A percentile compares a stretch with the other conserved stretches of the same genome.
Conservation (phyloP, 2,797 vertebrate species). For the Oreortyx pictus region DNA sequence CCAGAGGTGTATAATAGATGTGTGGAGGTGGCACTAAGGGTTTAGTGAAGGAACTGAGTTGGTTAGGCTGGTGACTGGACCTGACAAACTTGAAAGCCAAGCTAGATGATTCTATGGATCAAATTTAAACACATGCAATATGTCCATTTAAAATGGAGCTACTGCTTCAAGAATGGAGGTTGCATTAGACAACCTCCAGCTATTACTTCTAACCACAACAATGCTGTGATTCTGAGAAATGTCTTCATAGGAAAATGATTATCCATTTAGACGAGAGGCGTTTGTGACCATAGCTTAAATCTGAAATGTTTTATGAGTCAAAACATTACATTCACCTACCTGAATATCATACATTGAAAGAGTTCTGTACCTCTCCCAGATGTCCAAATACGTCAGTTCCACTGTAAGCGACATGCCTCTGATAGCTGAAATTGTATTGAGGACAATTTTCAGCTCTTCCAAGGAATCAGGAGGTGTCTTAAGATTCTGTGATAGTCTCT, state of each 20-base stretch:
- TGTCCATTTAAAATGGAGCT: not conserved
- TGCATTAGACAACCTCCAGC: not conserved
- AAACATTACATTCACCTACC: slow-evolving; percentile 74
- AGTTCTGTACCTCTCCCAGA: slow-evolving; percentile 91
- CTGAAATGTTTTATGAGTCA: not conserved
- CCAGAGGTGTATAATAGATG: not conserved
- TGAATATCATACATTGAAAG: slow-evolving; percentile 85
- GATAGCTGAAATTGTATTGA: slow-evolving; percentile 87
- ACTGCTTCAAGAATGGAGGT: not conserved
- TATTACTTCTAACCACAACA: not conserved
- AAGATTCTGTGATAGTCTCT: slow-evolving; percentile 83
- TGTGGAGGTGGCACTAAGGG: not conserved
- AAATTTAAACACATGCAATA: not conserved
- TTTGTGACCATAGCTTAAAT: not conserved
- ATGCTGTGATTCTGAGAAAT: not conserved
- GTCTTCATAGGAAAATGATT: not conserved
- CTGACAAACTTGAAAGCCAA: not conserved
- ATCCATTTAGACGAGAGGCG: not conserved
- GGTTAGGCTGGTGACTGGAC: not conserved
- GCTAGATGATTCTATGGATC: not conserved
- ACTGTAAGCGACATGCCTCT: slow-evolving; percentile 85
- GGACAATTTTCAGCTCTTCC: slow-evolving; percentile 89
- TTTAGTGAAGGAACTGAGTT: not conserved
- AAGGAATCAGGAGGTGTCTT: slow-evolving; percentile 83
- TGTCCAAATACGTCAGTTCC: slow-evolving; percentile 86